These are phyloP conservation scores for Oxyura jamaicensis DNA, from an alignment of 2,113 vertebrate species.

Conservation along the genomic window DNA sequence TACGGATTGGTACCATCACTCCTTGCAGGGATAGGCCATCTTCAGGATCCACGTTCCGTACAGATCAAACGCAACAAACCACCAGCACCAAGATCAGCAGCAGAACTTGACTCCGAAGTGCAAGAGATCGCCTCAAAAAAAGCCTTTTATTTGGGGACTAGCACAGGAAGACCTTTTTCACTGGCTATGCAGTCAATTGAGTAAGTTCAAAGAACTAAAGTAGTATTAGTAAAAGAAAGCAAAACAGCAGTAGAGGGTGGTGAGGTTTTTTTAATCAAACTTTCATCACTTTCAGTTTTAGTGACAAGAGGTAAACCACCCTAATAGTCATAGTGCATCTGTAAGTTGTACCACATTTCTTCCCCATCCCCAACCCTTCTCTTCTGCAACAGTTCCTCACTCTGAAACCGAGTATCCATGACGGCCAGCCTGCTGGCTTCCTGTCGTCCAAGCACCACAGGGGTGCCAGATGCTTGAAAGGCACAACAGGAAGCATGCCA, in stretches of 20 bases:
- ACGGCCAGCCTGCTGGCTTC: not conserved
- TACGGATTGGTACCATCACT: not conserved
- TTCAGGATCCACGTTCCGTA: constrained; percentile 56
- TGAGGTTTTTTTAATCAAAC: constrained; percentile 54
- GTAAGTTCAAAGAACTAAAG: constrained; percentile 11
- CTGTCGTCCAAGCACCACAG: not conserved
- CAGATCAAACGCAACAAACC: not conserved
- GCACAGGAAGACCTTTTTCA: constrained; percentile 8
- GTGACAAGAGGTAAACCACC: constrained; percentile 33
- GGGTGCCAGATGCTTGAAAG: not conserved
- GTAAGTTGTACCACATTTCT: not conserved
- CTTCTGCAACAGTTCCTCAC: not conserved
- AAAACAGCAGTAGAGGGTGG: constrained; percentile 59
- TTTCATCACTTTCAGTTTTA: constrained; percentile 35
- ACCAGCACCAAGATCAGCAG: not conserved
- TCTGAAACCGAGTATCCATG: not conserved
- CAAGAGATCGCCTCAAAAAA: constrained; percentile 5
- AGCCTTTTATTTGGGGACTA: constrained; percentile 34
- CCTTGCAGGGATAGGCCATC: constrained; percentile 41
- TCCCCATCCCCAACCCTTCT: not conserved
- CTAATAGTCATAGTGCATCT: not conserved
- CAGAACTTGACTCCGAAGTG: constrained; percentile 4
- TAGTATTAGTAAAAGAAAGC: constrained; percentile 50
- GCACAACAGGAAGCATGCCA: not conserved
- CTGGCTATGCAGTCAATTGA: constrained; percentile 16